phyloP scores from a whole-genome alignment of 2,888 invertebrate species.

The Lutraria lutraria region DNA sequence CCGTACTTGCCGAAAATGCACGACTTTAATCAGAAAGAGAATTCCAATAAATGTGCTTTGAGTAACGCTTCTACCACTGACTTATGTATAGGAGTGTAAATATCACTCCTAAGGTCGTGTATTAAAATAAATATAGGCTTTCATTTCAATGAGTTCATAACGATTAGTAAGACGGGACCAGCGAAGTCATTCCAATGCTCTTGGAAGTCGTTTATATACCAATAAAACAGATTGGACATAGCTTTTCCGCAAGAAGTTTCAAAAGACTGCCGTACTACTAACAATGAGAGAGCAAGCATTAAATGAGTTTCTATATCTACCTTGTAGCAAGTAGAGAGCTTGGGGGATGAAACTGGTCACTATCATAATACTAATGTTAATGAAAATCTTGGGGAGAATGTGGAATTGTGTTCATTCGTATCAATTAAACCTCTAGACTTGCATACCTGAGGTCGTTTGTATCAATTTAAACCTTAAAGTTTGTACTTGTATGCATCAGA shows the following conservation, averaged over 20 bases:
- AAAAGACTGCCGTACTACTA: no score
- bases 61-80: neutral
- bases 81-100: neutral
- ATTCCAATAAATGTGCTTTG: slow-evolving; percentile 3
- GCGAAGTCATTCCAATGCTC: neutral
- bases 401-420: no score
- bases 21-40: neutral
- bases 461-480: no score
- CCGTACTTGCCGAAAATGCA: slow-evolving; percentile 12
- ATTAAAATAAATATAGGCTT: neutral
- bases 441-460: no score
- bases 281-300: no score
- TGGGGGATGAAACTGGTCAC: no score
- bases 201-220: neutral
- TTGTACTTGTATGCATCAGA: no score
- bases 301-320: no score
- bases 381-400: no score
- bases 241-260: neutral
- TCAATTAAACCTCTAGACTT: no score
- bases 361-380: no score
- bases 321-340: no score
- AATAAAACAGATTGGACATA: neutral
- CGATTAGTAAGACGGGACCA: neutral
- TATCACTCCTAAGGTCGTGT: neutral
- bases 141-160: neutral